Evolutionary conservation across 2,797 vertebrate genomes (phyloP).

Genomic region (Myotis vivesi): DNA sequence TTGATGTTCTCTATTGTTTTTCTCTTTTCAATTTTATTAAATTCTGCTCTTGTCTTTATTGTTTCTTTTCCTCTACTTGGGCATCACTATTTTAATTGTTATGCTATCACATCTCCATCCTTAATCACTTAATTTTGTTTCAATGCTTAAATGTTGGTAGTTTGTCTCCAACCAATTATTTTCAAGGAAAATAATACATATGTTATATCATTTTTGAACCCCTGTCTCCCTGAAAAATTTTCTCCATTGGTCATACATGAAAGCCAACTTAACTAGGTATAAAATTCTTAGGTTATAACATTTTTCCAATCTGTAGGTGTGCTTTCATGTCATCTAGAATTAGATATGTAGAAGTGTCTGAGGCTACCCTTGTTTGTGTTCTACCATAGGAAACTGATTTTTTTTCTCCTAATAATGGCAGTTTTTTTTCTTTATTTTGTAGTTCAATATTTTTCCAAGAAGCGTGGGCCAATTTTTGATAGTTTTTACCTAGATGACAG

Average conservation of each 20-base stretch:
- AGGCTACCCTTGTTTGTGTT: neutral
- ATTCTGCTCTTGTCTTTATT: neutral
- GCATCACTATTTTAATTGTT: neutral
- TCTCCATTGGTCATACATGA: neutral
- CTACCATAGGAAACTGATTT: neutral
- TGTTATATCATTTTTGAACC: neutral
- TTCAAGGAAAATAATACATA: neutral
- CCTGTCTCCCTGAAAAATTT: neutral
- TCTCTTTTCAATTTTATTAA: neutral
- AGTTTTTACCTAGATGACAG: neutral
- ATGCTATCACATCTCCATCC: neutral
- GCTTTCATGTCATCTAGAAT: neutral
- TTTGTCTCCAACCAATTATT: neutral
- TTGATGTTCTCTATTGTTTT: neutral
- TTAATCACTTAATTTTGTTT: neutral
- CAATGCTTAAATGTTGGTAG: neutral
- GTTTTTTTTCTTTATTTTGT: neutral
- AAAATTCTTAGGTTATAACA: conserved; percentile 22
- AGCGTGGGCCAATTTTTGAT: neutral
- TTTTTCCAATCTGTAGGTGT: neutral
- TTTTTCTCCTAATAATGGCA: neutral
- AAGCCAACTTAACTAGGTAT: conserved; percentile 16
- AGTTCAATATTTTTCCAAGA: conserved; percentile 2
- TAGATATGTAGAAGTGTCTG: neutral
- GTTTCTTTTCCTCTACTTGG: neutral